Evolutionary conservation across 2,888 invertebrate species (phyloP).

Genomic region (Mimas tiliae): DNA sequence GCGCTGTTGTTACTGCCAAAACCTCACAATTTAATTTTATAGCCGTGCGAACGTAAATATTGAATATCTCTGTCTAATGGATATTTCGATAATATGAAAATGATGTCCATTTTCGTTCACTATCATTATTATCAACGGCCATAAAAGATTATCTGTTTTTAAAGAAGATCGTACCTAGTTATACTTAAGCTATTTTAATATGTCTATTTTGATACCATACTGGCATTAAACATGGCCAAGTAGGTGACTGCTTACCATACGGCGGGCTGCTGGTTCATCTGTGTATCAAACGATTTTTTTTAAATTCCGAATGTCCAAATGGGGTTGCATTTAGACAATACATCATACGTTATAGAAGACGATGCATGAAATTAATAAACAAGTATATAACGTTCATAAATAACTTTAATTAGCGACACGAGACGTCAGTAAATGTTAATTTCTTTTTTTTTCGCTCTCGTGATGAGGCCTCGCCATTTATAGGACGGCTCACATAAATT

Average conservation of each 20-base stretch:
- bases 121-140: not conserved
- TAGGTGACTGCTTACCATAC: too few relatives aligned
- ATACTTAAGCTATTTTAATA: too few relatives aligned
- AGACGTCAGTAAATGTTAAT: not conserved
- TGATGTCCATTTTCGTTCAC: not conserved
- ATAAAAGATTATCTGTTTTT: too few relatives aligned
- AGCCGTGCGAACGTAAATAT: slow-evolving; percentile 43
- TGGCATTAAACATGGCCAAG: too few relatives aligned
- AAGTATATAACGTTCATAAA: not conserved
- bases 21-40: slow-evolving; percentile 45
- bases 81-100: slow-evolving; percentile 19
- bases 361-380: too few relatives aligned
- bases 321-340: too few relatives aligned
- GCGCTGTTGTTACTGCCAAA: slow-evolving; percentile 13
- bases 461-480: not conserved
- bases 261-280: too few relatives aligned
- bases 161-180: too few relatives aligned
- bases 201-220: too few relatives aligned
- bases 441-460: not conserved
- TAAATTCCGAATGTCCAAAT: too few relatives aligned
- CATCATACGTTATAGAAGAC: too few relatives aligned
- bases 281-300: too few relatives aligned
- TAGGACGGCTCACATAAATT: slow-evolving; percentile 8
- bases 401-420: not conserved
- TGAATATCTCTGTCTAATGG: slow-evolving; percentile 39